A percentile compares a stretch with the other conserved stretches of the same genome.
Evolutionary conservation across 2,797 vertebrate species (phyloP).

Genomic region (Hydrolagus colliei): DNA sequence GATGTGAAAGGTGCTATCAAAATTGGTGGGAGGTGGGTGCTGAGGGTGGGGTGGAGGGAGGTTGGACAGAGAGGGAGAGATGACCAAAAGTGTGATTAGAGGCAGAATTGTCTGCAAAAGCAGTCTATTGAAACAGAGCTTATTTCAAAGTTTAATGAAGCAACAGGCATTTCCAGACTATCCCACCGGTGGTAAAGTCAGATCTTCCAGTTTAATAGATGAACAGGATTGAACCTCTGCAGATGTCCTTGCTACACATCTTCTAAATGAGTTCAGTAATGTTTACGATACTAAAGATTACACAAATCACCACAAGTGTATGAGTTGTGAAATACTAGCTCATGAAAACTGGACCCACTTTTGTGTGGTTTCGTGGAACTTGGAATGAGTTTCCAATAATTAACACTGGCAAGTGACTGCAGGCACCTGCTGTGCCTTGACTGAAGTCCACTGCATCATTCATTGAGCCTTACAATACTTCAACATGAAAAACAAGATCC

Average conservation of each 20-base stretch:
- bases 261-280: conserved; percentile 28
- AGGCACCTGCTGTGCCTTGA: conserved; percentile 25
- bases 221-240: conserved; percentile 19
- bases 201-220: conserved; percentile 20
- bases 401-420: conserved; percentile 9
- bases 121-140: not conserved
- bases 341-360: conserved; percentile 31
- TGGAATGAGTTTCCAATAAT: conserved; percentile 9
- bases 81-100: not conserved
- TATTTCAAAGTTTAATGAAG: not conserved
- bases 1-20: no score
- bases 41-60: no score
- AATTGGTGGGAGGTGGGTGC: no score
- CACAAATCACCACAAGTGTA: conserved; percentile 28
- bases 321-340: conserved; percentile 22
- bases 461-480: conserved; percentile 11
- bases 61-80: no score
- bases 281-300: conserved; percentile 28
- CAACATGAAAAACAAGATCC: conserved; percentile 15
- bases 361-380: conserved; percentile 19
- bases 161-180: not conserved
- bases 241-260: conserved; percentile 17
- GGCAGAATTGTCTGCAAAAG: not conserved
- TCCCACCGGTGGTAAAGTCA: not conserved
- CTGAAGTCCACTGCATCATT: conserved; percentile 19